phyloP scores from a whole-genome alignment of 1,140 invertebrate genomes.

The Vanessa atalanta region DNA sequence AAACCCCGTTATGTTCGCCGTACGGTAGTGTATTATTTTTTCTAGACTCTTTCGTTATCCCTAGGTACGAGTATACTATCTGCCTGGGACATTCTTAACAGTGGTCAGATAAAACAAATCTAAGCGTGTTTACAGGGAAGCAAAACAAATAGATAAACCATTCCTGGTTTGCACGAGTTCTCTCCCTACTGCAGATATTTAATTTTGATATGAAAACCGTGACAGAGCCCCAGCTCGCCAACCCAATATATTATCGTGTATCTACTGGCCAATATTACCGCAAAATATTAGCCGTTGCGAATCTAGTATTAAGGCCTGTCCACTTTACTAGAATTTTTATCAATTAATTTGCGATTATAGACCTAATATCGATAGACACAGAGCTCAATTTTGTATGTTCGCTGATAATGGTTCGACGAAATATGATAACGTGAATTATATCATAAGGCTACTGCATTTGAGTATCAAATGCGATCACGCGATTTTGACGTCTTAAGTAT shows the following conservation, averaged over 20 bases:
- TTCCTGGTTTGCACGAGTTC: conserved; percentile 47
- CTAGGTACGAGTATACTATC: not conserved
- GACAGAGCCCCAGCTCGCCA: conserved; percentile 54
- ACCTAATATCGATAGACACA: conserved; percentile 24
- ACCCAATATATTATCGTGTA: conserved; percentile 71
- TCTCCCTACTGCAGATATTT: conserved; percentile 65
- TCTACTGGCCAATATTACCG: conserved; percentile 73
- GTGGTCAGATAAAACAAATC: conserved; percentile 30
- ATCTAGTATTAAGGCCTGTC: conserved; percentile 62
- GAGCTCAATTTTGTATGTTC: conserved; percentile 23
- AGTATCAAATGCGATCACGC: conserved; percentile 49
- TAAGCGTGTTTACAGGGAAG: conserved; percentile 33
- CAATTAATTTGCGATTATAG: conserved; percentile 33
- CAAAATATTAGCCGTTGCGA: conserved; percentile 76
- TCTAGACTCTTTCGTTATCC: not conserved
- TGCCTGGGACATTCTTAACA: not conserved
- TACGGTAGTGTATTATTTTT: too few species aligned
- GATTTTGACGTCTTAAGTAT: conserved; percentile 43
- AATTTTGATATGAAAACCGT: conserved; percentile 76
- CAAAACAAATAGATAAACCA: conserved; percentile 42
- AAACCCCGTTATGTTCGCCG: too few species aligned
- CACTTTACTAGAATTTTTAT: conserved; percentile 42
- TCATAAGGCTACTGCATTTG: conserved; percentile 50
- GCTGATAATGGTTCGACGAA: not conserved
- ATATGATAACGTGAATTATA: conserved; percentile 47